Percentiles rank a stretch among this genome's conserved stretches.
Evolutionary conservation across 2,113 vertebrate species (phyloP).

Genomic region (Poeciliopsis retropinna): DNA sequence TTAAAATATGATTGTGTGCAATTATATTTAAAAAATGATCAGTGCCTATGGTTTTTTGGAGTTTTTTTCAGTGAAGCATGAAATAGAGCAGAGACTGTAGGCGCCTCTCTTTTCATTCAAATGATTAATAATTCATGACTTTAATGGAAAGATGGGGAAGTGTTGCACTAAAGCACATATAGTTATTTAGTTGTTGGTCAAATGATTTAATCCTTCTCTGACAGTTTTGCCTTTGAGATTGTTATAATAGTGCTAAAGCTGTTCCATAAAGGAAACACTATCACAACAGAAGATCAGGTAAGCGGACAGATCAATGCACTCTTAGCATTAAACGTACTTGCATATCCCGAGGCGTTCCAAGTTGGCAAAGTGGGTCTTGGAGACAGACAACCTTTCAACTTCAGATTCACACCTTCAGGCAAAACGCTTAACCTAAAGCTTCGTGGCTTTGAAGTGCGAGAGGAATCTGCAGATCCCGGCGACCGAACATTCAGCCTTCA

Average conservation of each 20-base stretch:
- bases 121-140: conserved; percentile 15
- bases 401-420: conserved; percentile 11
- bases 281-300: no score
- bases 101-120: conserved; percentile 7
- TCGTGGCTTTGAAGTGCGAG: conserved; percentile 2
- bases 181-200: no score
- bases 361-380: not conserved
- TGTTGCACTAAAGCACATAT: no score
- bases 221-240: no score
- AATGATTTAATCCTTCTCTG: no score
- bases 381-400: conserved; percentile 2
- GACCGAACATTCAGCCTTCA: not conserved
- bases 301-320: not conserved
- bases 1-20: not conserved
- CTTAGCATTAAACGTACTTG: not conserved
- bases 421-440: conserved; percentile 4
- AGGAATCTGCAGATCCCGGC: conserved; percentile 2
- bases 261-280: no score
- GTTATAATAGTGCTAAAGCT: no score
- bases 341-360: not conserved
- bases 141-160: not conserved
- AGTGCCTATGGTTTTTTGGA: not conserved
- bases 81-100: conserved; percentile 25
- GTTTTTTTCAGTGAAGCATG: conserved; percentile 16
- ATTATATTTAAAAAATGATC: no score